Conservation (phyloP, 2,797 vertebrate species). For the Hybognathus amarus region DNA sequence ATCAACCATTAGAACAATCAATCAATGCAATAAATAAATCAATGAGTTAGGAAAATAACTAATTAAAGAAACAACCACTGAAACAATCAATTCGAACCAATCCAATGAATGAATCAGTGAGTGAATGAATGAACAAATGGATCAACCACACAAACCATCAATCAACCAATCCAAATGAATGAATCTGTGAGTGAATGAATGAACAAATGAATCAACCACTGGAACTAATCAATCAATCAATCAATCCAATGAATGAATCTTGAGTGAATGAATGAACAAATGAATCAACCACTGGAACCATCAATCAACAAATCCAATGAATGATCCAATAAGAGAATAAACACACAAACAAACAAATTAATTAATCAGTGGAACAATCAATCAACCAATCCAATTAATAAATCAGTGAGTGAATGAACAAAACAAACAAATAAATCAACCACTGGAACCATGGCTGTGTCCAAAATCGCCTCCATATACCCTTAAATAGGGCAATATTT, state of each 20-base stretch:
- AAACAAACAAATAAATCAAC: neutral
- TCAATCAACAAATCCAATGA: neutral
- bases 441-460: neutral
- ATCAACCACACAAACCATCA: no score
- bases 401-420: neutral
- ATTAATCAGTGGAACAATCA: neutral
- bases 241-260: neutral
- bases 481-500: no score
- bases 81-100: neutral
- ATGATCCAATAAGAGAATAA: neutral
- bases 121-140: no score
- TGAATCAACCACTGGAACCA: neutral
- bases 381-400: neutral
- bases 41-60: neutral
- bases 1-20: neutral
- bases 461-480: no score
- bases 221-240: no score
- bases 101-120: neutral
- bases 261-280: no score
- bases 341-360: neutral
- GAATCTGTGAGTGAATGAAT: neutral
- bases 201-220: no score
- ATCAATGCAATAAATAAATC: neutral
- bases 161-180: neutral
- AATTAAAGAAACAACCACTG: no score